A percentile compares a stretch with the other conserved stretches of the same genome.
Evolutionary conservation across 1,140 invertebrate species (phyloP).

Genomic region (Saccostrea cuccullata): DNA sequence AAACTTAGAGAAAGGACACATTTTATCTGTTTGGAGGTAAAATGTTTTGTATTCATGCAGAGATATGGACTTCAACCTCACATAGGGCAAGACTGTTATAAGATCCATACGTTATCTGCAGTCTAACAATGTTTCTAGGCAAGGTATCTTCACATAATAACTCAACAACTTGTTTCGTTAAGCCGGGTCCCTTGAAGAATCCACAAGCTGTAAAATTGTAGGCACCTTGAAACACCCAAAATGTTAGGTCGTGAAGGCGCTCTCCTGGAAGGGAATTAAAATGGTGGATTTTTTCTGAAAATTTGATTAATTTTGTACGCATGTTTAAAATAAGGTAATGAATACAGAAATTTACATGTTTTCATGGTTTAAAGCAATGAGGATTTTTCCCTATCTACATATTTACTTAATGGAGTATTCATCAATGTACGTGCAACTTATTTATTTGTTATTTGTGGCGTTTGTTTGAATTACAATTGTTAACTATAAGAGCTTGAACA

Average conservation of each 20-base stretch:
- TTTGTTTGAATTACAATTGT: too few species aligned
- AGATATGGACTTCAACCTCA: neutral
- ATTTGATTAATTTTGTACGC: too few species aligned
- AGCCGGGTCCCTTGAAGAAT: neutral
- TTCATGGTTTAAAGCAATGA: too few species aligned
- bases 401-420: too few species aligned
- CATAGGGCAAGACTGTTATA: neutral
- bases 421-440: too few species aligned
- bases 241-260: neutral
- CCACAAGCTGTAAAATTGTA: neutral
- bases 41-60: neutral
- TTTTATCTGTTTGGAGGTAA: neutral
- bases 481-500: too few species aligned
- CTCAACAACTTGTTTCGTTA: neutral
- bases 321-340: too few species aligned
- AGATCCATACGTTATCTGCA: neutral
- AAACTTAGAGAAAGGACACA: too few species aligned
- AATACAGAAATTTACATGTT: too few species aligned
- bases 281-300: too few species aligned
- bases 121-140: neutral
- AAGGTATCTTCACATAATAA: neutral
- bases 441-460: too few species aligned
- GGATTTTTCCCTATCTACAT: too few species aligned
- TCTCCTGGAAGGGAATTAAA: neutral
- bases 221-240: neutral